Conservation (phyloP, 2,797 vertebrate genomes). For the Macropodus opercularis region DNA sequence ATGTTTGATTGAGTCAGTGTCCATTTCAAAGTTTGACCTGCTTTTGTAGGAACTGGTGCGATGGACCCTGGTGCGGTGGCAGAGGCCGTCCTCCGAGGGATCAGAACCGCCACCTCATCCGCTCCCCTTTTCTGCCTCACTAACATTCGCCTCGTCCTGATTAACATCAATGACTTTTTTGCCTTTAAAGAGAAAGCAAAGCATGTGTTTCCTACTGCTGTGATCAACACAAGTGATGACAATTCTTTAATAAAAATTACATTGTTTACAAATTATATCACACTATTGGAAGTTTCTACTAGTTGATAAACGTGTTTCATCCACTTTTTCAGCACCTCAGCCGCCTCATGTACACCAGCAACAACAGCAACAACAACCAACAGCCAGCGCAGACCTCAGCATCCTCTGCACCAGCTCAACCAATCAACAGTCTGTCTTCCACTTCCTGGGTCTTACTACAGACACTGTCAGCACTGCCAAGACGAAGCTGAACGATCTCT, state of each 20-base stretch:
- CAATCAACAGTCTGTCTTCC: slow-evolving; percentile 46
- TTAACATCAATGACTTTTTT: slow-evolving; percentile 62
- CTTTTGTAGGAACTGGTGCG: slow-evolving; percentile 55
- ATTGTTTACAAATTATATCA: background rate
- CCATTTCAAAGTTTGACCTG: background rate
- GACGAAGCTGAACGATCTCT: slow-evolving; percentile 48
- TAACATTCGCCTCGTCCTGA: slow-evolving; percentile 60
- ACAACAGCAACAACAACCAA: background rate
- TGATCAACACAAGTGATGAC: slow-evolving; percentile 35
- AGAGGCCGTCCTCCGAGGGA: slow-evolving; percentile 56
- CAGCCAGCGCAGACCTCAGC: background rate
- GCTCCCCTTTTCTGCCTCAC: slow-evolving; percentile 23
- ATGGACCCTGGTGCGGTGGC: slow-evolving; percentile 60
- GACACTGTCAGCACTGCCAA: slow-evolving; percentile 40
- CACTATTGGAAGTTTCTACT: background rate
- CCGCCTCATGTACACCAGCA: background rate
- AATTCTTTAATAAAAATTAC: background rate
- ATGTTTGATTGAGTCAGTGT: background rate
- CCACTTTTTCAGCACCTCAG: background rate
- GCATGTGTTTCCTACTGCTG: slow-evolving; percentile 33
- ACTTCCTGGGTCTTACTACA: slow-evolving; percentile 48
- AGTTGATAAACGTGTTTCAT: background rate
- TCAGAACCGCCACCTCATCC: slow-evolving; percentile 29
- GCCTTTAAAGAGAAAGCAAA: slow-evolving; percentile 58
- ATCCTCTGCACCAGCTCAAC: background rate